Base-by-base conservation (phyloP, 1,140 invertebrate genomes). In the Trachymyrmex cornetzi region DNA sequence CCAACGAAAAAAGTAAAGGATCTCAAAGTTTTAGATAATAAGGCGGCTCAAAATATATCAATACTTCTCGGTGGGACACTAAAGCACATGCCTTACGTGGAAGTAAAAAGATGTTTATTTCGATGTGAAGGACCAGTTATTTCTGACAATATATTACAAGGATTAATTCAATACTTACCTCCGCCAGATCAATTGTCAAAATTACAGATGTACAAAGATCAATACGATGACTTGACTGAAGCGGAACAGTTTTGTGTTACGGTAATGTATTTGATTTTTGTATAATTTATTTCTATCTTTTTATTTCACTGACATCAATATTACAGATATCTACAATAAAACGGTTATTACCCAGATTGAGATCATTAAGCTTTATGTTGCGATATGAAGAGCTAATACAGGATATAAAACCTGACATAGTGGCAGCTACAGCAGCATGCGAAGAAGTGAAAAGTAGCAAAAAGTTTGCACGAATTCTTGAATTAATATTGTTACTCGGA, bases 341-440 rank as follows among this genome's bases (percentile, higher is more conserved):
- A 95, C 96, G 98, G 24, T 95, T 99, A 48, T 95, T 97, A 27
- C 98, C 99, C 14, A 96, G 99, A 69, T 95, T 99, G 67, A 97
- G 98, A 91, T 99, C 98, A 77, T 96, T 99, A 48, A 97, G 98
- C 90, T 99, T 99, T 93, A 98, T 98, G 95, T 96, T 98, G 92
- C 97, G 97, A 85, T 98, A 98, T 93, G 94, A 96, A 5, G 98
- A 99, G 94, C 95, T 98, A 92, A 96, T 99, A 16, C 96, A 97
- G 90, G 99, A 99, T 94, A 97, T 99, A 38, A 99, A 99, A 96
- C 99, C 99, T 34, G 98, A 99, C 92, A 98, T 99, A 94, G 98
- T 99, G 0, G 98, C 98, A 7, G 98, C 98, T 0, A 99, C 98
- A 9, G 98, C 98, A 19, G 99, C 99, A 11, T 99, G 99, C 94